Evolutionary conservation across 2,797 vertebrate genomes (phyloP).

Genomic region (Gastrophryne carolinensis): DNA sequence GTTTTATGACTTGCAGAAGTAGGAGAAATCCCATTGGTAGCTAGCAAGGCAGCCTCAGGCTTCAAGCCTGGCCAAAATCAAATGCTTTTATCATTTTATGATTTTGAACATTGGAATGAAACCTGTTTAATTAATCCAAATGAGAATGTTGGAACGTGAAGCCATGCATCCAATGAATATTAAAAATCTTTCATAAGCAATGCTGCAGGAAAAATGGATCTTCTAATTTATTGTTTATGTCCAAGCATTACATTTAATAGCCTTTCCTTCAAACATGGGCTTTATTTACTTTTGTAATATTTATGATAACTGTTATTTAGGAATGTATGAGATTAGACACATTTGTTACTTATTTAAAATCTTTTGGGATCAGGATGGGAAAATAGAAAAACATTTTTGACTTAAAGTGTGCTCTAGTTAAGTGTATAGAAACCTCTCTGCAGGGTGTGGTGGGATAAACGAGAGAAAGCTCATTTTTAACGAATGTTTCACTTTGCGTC

Average conservation of each 20-base stretch:
- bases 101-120: constrained; percentile 36
- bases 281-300: neutral
- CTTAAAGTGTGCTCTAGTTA: neutral
- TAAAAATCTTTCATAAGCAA: constrained; percentile 33
- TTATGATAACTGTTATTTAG: constrained; percentile 47
- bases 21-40: constrained; percentile 25
- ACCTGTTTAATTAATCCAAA: constrained; percentile 43
- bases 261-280: neutral
- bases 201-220: constrained; percentile 37
- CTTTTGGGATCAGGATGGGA: neutral
- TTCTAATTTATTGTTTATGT: constrained; percentile 8
- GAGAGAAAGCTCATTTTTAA: neutral
- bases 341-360: neutral
- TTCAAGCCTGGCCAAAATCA: constrained; percentile 42
- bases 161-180: constrained; percentile 47
- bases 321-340: constrained; percentile 46
- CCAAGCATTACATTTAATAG: neutral
- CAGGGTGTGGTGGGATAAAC: neutral
- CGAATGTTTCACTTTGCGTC: too few species aligned
- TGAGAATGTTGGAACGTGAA: constrained; percentile 50
- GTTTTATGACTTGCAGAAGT: constrained; percentile 5
- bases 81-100: constrained; percentile 19
- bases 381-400: neutral
- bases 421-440: neutral
- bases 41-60: neutral